Evolutionary conservation across 2,888 invertebrate species (phyloP).

Genomic region (Cataglyphis albicans): DNA sequence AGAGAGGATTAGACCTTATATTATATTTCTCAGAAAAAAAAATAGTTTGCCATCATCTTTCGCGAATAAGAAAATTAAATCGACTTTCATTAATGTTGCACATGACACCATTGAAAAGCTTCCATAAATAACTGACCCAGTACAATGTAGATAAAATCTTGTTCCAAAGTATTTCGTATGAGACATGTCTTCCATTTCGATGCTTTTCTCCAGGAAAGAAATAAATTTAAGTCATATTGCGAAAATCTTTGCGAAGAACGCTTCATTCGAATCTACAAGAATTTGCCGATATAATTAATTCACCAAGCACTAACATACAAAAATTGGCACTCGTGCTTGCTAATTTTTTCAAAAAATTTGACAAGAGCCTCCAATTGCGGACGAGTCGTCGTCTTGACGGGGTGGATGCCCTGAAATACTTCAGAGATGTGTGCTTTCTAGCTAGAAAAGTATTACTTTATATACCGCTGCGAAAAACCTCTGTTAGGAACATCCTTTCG

Average conservation of each 20-base stretch:
- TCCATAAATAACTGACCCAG: slow-evolving; percentile 25
- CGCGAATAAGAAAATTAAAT: slow-evolving; percentile 10
- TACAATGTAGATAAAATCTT: slow-evolving; percentile 21
- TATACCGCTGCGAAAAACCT: neutral
- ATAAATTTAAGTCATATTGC: slow-evolving; percentile 19
- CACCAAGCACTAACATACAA: neutral
- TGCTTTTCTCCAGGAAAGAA: neutral
- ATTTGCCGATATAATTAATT: slow-evolving; percentile 34
- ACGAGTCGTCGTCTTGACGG: neutral
- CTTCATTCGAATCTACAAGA: slow-evolving; percentile 1
- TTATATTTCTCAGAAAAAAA: slow-evolving; percentile 5
- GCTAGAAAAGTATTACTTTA: neutral
- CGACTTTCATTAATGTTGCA: slow-evolving; percentile 22
- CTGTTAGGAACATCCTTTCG: slow-evolving; percentile 22
- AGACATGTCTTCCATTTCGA: neutral
- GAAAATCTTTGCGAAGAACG: slow-evolving; percentile 3
- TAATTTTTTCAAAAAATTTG: slow-evolving; percentile 29
- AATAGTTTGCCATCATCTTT: neutral
- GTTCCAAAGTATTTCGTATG: neutral
- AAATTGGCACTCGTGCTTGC: neutral
- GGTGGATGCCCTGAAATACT: neutral
- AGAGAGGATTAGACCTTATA: neutral
- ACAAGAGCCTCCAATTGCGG: neutral
- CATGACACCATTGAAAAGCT: slow-evolving; percentile 12
- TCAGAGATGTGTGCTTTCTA: neutral